These are phyloP conservation scores for Spermophilus dauricus DNA, from an alignment of 2,113 vertebrate species.

Conservation along the genomic window DNA sequence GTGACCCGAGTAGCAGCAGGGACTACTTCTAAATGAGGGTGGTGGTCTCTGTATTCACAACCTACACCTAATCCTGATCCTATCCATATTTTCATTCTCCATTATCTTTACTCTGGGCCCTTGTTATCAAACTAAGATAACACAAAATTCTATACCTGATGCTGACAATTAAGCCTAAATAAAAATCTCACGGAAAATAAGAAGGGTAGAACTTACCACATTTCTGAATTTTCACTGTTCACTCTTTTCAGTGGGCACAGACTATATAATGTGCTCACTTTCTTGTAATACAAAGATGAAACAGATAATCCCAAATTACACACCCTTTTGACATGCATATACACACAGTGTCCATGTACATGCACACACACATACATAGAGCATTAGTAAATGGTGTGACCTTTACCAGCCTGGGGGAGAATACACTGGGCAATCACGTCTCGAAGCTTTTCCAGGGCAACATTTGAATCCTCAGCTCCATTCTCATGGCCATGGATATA, in stretches of 20 bases:
- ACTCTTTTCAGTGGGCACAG: constrained; percentile 22
- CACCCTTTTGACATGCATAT: background rate
- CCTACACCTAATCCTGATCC: background rate
- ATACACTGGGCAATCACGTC: constrained; percentile 99
- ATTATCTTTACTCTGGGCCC: background rate
- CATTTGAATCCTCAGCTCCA: constrained; percentile 95
- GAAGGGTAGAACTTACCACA: background rate
- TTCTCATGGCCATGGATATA: constrained; percentile 98
- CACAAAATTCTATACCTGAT: background rate
- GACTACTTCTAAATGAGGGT: background rate
- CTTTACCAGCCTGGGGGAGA: constrained; percentile 98
- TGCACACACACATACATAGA: background rate
- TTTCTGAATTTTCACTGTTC: background rate
- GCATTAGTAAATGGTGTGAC: constrained; percentile 81
- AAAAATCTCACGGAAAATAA: constrained; percentile 53
- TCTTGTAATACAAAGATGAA: constrained; percentile 55
- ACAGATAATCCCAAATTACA: background rate
- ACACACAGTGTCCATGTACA: background rate
- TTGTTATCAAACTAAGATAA: constrained; percentile 32
- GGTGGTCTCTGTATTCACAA: background rate
- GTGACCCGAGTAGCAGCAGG: background rate
- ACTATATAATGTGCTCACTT: constrained; percentile 44
- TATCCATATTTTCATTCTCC: constrained; percentile 10
- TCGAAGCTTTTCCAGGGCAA: constrained; percentile 97
- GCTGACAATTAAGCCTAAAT: background rate